Base-by-base conservation (phyloP, 2,797 vertebrate genomes). In the Melopsittacus undulatus region DNA sequence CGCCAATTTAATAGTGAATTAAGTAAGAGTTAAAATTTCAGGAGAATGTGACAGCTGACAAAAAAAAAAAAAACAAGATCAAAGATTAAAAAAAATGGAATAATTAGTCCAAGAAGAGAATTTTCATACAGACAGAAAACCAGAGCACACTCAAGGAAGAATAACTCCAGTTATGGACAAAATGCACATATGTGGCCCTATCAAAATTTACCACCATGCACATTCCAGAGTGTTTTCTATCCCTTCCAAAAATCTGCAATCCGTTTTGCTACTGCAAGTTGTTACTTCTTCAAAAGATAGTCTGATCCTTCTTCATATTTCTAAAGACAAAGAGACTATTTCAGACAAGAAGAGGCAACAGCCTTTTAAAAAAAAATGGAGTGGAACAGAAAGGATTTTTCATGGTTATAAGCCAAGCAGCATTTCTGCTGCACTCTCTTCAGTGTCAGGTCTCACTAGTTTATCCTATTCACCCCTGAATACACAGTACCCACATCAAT, bases 61-160 rank as follows among this genome's bases (percentile, higher is more conserved):
- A 46, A 94, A 84, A 84, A 38, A 92, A 92, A 52, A 84, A 38
- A 92, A 92, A 52, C 16, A 52, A 85, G n/a, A 66, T 57, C n/a
- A 40, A 82, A 57, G 48, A 67, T 49, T 42, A 59, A 19, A 93
- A 83, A 59, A 19, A 92, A 43, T 23, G 27, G 34, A 85, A 70
- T 52, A 86, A 82, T 32, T 42, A 80, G 15, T 64, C 61, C 46
- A 67, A 76, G 38, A 92, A 78, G 16, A 2, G 15, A 68, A 13
- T 24, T 51, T 73, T 85, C 36, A 29, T 46, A 69, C 2, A 51
- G 54, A 72, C 81, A 86, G 52, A 89, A 92, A 86, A 49, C 0
- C 16, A 76, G 27, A 51, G 16, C 13, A 67, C 79, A 91, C 7
- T 48, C 23, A 45, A 84, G 16, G 23, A 92, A 72, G 20, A 89